Evolutionary conservation across 2,113 vertebrate genomes (phyloP).

Genomic region (Coryphaenoides rupestris): DNA sequence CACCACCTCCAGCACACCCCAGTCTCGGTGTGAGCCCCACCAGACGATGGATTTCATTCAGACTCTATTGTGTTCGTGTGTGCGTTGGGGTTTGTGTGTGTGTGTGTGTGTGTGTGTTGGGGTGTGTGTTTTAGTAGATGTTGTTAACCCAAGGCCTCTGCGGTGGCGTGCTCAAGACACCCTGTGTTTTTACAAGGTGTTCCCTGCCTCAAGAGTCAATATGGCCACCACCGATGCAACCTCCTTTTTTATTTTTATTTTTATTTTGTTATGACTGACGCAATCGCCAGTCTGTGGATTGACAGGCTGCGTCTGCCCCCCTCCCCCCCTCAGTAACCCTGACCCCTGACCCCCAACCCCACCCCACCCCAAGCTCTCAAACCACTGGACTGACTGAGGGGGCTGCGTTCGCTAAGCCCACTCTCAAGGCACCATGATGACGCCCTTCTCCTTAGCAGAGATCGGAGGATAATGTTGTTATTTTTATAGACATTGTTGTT

Average conservation of each 20-base stretch:
- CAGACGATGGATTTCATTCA: constrained; percentile 5
- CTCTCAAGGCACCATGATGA: constrained; percentile 33
- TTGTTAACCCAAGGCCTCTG: constrained; percentile 7
- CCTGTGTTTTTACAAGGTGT: constrained; percentile 1
- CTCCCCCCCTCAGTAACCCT: background rate
- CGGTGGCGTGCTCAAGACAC: constrained; percentile 2
- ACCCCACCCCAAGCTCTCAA: constrained; percentile 33
- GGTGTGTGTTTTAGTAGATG: background rate
- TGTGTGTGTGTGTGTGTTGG: background rate
- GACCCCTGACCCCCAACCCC: constrained; percentile 14
- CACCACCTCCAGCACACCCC: background rate
- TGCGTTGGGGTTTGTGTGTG: too few species aligned
- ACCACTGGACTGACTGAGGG: constrained; percentile 65
- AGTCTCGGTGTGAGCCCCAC: constrained; percentile 62
- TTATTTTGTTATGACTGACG: too few species aligned
- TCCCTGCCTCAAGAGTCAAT: constrained; percentile 1
- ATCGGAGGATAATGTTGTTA: constrained; percentile 14
- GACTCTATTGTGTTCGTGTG: constrained; percentile 14
- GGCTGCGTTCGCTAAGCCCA: constrained; percentile 25
- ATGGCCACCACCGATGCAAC: constrained; percentile 13
- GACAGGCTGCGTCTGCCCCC: too few species aligned
- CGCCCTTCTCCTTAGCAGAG: constrained; percentile 40
- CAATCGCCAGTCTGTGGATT: too few species aligned
- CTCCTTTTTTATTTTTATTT: too few species aligned
- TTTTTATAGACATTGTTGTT: constrained; percentile 29